Base-by-base conservation (phyloP, 2,113 vertebrate genomes). In the Chloropsis cyanopogon region DNA sequence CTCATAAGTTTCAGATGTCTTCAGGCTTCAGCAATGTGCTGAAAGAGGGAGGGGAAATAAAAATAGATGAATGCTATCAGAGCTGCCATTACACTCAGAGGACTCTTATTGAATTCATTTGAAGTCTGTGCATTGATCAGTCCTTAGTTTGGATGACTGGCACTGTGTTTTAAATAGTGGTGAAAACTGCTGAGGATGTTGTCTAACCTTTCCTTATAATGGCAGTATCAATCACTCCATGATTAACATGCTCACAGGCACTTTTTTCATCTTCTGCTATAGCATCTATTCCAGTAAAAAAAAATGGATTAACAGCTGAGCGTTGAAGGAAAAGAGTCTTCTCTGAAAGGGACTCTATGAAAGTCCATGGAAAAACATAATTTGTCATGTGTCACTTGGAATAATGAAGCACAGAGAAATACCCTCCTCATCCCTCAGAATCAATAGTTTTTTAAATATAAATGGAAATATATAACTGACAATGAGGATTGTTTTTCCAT, bases 161-260 rank as follows among this genome's bases (percentile, higher is more conserved):
- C 68, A 59, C 31, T 15, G 35, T 71, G 57, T 68, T 78, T 79
- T 72, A 87, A 80, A 77, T 80, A 90, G 66, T 7, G 14, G 68
- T 65, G 75, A 75, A 88, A 94, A 90, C 42, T 85, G 79, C 93
- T 96, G 94, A 94, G 79, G 35, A 7, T 82, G 15, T 69, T 93
- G 49, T 59, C 44, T 92, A 86, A 91, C 64, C 35, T 86, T 56
- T 56, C 42, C 64, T 82, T 71, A 24, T 88, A 93, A 78, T 37
- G 68, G 68, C 82, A 87, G 31, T 56, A 92, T 96, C 92, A 82
- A 75, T 96, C 93, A 94, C 29, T 46, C 29, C 1, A 1, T 63
- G 79, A 86, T 94, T 85, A 82, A 82, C 35, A 49, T 76, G 42
- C 54, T 76, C 23, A 63, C 42, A 35, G 50, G 24, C 21, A 72